These are phyloP conservation scores for Regulus satrapa DNA, from an alignment of 2,113 vertebrate species.

Conservation along the genomic window DNA sequence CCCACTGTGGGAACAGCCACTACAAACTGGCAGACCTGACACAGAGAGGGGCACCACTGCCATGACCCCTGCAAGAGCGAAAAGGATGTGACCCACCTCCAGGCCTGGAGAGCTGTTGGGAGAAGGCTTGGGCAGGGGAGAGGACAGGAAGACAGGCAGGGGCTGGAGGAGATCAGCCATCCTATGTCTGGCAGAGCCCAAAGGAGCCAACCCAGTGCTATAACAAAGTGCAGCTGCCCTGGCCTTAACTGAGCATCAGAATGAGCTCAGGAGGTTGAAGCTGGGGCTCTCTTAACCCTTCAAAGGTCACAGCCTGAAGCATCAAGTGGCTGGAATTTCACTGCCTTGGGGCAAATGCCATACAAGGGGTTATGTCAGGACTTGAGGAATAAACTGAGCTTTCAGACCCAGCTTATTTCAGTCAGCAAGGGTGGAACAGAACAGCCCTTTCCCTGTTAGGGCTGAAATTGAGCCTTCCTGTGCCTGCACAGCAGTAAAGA, in stretches of 20 bases:
- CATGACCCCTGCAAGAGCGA: background rate
- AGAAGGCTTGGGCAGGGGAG: background rate
- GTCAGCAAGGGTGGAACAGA: background rate
- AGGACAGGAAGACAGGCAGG: background rate
- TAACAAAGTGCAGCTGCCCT: background rate
- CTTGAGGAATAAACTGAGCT: slow-evolving; percentile 28
- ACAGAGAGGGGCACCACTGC: background rate
- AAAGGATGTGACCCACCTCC: background rate
- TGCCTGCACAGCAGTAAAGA: background rate
- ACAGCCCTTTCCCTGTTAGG: slow-evolving; percentile 48
- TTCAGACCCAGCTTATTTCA: background rate
- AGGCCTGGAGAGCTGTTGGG: accelerated
- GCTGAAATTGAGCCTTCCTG: background rate
- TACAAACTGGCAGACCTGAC: background rate
- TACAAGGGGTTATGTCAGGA: slow-evolving; percentile 19
- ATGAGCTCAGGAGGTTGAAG: background rate
- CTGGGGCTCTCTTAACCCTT: slow-evolving; percentile 6
- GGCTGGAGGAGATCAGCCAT: background rate
- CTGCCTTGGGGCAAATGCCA: slow-evolving; percentile 11
- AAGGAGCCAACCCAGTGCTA: background rate
- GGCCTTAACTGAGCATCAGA: background rate
- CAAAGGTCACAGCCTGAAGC: background rate
- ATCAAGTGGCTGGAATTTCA: slow-evolving; percentile 23
- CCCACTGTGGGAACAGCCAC: accelerated
- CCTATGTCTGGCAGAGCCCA: background rate